Evolutionary conservation across 2,888 invertebrate species (phyloP).

Genomic region (Phragmatobia fuliginosa): DNA sequence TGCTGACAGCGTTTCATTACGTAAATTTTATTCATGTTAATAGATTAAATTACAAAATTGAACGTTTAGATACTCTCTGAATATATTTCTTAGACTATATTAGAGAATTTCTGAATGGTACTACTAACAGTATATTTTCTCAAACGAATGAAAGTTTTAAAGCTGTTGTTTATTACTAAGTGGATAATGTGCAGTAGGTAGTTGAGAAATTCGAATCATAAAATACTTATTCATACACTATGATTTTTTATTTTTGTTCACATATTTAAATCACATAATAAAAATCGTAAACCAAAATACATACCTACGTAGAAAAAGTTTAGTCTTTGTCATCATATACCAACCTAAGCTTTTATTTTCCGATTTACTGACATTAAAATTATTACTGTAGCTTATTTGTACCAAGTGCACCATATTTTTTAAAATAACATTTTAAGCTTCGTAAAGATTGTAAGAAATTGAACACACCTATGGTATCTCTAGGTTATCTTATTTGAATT

Average conservation of each 20-base stretch:
- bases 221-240: no score
- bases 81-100: neutral
- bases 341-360: no score
- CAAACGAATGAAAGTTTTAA: neutral
- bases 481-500: neutral
- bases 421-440: neutral
- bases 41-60: neutral
- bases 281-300: no score
- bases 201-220: no score
- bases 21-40: constrained; percentile 12
- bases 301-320: no score
- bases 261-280: no score
- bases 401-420: no score
- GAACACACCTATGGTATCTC: neutral
- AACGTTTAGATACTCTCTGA: neutral
- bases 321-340: no score
- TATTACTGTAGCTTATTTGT: no score
- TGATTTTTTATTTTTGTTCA: no score
- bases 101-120: neutral
- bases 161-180: no score
- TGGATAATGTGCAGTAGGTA: no score
- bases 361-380: neutral
- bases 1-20: neutral
- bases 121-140: neutral
- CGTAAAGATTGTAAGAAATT: neutral